These are phyloP conservation scores for Phenacoccus solenopsis DNA, from an alignment of 1,140 invertebrate species.

Conservation along the genomic window DNA sequence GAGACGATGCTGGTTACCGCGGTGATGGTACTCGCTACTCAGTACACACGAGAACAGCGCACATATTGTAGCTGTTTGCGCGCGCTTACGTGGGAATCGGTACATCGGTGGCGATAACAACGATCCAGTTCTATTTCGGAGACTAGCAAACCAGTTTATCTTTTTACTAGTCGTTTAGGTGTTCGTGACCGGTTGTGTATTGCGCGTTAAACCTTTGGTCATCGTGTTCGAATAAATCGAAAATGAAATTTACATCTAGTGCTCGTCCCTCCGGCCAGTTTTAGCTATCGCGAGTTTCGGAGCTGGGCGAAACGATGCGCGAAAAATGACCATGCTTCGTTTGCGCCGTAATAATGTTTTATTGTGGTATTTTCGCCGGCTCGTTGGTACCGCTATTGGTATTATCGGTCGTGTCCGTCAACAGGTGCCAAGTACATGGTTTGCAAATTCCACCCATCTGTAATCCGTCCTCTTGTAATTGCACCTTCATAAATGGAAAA, in stretches of 20 bases:
- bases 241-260: not conserved
- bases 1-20: not conserved
- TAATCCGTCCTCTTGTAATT: not conserved
- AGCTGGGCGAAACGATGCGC: not conserved
- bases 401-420: not conserved
- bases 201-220: not conserved
- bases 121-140: not conserved
- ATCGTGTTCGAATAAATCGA: not conserved
- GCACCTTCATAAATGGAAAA: not conserved
- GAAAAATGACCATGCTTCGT: not conserved
- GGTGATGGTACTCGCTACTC: too few relatives aligned
- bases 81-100: not conserved
- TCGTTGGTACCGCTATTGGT: not conserved
- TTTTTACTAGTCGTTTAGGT: not conserved
- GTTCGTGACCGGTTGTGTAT: not conserved
- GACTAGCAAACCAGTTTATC: not conserved
- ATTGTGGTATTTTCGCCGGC: not conserved
- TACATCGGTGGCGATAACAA: too few relatives aligned
- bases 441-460: slow-evolving; percentile 1
- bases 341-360: not conserved
- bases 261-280: not conserved
- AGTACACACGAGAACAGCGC: not conserved
- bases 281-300: too few relatives aligned
- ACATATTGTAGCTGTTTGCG: not conserved
- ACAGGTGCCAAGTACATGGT: not conserved